These are phyloP conservation scores for Musca vetustissima DNA, from an alignment of 1,140 invertebrate genomes.

Conservation along the genomic window DNA sequence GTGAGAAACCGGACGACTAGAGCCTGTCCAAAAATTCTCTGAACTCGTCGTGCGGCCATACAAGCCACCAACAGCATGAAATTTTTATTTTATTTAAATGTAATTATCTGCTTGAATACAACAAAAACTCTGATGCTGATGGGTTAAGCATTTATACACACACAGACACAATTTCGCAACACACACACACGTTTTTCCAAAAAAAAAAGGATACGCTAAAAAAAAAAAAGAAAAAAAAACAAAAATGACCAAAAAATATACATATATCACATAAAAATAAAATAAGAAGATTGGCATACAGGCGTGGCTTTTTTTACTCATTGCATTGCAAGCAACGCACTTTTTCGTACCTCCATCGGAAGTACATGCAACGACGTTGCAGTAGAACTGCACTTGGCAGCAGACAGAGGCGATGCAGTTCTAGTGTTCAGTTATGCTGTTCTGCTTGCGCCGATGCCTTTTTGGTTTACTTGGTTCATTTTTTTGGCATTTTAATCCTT, in stretches of 20 bases:
- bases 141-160: constrained; percentile 11
- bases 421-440: too few relatives aligned
- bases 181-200: background rate
- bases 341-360: background rate
- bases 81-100: constrained; percentile 36
- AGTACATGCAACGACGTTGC: constrained; percentile 13
- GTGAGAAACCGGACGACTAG: background rate
- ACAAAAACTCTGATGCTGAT: constrained; percentile 26
- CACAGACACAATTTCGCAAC: background rate
- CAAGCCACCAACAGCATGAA: constrained; percentile 28
- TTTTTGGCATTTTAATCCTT: too few relatives aligned
- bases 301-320: constrained; percentile 28
- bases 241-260: constrained; percentile 19
- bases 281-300: constrained; percentile 14
- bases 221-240: background rate
- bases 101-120: constrained; percentile 33
- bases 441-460: too few relatives aligned
- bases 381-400: constrained; percentile 6
- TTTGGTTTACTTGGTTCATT: too few relatives aligned
- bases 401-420: constrained; percentile 5
- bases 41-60: too few relatives aligned
- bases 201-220: background rate
- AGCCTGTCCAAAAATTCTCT: too few relatives aligned
- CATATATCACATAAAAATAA: constrained; percentile 20
- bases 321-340: constrained; percentile 13